These are phyloP conservation scores for Hemicrepidius hirtus DNA, from an alignment of 2,888 invertebrate genomes.

Conservation along the genomic window DNA sequence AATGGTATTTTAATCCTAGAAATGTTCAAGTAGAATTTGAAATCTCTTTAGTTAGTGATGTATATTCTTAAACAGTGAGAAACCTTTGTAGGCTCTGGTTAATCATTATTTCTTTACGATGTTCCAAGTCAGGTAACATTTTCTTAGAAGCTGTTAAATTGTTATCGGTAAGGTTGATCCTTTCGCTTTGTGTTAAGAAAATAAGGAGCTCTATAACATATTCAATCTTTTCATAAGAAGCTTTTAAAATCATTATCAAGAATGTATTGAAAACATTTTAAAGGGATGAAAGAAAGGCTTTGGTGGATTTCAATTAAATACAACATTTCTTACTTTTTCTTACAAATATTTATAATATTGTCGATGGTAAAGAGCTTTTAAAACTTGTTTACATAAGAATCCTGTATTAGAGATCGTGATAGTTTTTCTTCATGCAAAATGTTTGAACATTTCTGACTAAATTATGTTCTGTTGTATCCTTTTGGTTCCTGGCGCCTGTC, in stretches of 20 bases:
- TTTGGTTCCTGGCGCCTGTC: constrained; percentile 16
- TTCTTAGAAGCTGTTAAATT: constrained; percentile 8
- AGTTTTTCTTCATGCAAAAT: constrained; percentile 15
- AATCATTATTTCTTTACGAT: too few species aligned
- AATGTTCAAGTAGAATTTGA: too few species aligned
- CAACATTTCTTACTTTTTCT: neutral
- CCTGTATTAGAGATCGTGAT: constrained; percentile 12
- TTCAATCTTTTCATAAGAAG: neutral
- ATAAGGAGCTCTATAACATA: neutral
- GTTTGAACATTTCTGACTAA: constrained; percentile 2
- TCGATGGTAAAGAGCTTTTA: neutral
- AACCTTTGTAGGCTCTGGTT: too few species aligned
- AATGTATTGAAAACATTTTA: too few species aligned
- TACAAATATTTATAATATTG: too few species aligned
- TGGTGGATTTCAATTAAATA: neutral
- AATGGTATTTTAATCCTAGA: too few species aligned
- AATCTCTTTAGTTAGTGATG: too few species aligned
- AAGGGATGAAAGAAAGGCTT: too few species aligned
- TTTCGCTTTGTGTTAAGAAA: neutral
- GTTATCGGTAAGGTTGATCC: constrained; percentile 8
- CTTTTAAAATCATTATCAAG: too few species aligned
- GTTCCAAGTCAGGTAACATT: constrained; percentile 5
- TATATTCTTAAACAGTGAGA: too few species aligned
- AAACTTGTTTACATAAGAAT: neutral
- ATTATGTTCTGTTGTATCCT: constrained; percentile 16